Evolutionary conservation across 2,113 vertebrate genomes (phyloP).

Genomic region (Ariopsis seemanni): DNA sequence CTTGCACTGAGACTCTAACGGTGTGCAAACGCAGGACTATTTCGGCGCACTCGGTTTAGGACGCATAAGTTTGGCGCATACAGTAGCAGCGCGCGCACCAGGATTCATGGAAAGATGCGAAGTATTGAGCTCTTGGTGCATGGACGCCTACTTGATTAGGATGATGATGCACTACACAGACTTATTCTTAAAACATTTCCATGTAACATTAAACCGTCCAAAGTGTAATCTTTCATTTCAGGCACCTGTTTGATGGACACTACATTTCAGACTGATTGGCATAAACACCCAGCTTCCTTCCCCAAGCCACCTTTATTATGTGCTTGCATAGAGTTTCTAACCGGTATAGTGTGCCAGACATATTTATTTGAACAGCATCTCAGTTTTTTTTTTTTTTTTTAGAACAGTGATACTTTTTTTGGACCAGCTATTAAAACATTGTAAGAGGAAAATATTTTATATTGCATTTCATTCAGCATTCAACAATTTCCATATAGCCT

Average conservation of each 20-base stretch:
- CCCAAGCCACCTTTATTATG: neutral
- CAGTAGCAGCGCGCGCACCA: neutral
- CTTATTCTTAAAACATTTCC: neutral
- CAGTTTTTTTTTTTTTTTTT: conserved; percentile 15
- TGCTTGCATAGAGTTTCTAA: conserved; percentile 12
- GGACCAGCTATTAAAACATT: conserved; percentile 53
- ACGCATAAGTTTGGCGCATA: neutral
- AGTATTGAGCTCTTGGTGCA: conserved; percentile 15
- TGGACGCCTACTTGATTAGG: conserved; percentile 29
- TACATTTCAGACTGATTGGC: neutral
- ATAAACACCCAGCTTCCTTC: conserved; percentile 13
- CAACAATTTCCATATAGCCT: conserved; percentile 55
- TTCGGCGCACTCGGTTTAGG: neutral
- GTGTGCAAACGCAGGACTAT: neutral
- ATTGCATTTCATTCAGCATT: conserved; percentile 53
- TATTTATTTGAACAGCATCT: conserved; percentile 8
- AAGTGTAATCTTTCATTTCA: conserved; percentile 30
- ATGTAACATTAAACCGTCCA: conserved; percentile 8
- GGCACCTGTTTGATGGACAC: neutral
- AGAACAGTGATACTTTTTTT: conserved; percentile 33
- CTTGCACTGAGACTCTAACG: too few relatives aligned
- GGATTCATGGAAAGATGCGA: neutral
- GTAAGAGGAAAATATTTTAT: conserved; percentile 54
- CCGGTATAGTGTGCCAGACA: neutral
- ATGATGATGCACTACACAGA: conserved; percentile 22